phyloP scores from a whole-genome alignment of 2,888 invertebrate species.

The Zootermopsis nevadensis region DNA sequence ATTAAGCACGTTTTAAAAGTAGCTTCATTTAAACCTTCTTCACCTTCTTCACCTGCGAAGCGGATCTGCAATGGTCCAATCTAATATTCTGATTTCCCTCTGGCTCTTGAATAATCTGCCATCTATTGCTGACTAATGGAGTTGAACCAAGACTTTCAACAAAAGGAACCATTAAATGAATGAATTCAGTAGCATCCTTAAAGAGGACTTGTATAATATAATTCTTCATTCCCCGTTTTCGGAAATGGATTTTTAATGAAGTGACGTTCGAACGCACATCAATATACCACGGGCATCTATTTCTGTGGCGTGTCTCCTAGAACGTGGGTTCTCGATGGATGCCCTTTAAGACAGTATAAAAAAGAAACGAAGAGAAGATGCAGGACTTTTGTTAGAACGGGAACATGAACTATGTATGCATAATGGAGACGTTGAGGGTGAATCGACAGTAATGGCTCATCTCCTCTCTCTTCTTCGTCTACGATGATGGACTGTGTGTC shows the following conservation, averaged over 20 bases:
- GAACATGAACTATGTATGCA: slow-evolving; percentile 40
- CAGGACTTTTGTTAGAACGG: slow-evolving; percentile 24
- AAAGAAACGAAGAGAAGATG: background rate
- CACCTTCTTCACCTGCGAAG: too few species aligned
- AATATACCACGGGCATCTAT: slow-evolving; percentile 8
- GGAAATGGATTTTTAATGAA: slow-evolving; percentile 54
- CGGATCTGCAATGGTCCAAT: too few species aligned
- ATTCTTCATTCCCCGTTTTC: slow-evolving; percentile 32
- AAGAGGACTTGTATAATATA: slow-evolving; percentile 16
- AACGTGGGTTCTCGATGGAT: background rate
- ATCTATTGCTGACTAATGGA: slow-evolving; percentile 20
- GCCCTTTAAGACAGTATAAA: background rate
- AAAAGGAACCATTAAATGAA: slow-evolving; percentile 8
- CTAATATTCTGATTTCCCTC: background rate
- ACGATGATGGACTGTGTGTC: slow-evolving; percentile 45
- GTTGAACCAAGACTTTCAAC: background rate
- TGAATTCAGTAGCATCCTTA: background rate
- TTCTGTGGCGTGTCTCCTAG: slow-evolving; percentile 24
- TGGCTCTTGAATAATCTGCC: background rate
- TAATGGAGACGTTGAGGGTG: slow-evolving; percentile 36
- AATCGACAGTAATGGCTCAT: slow-evolving; percentile 41
- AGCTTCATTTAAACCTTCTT: too few species aligned
- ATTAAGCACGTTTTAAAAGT: too few species aligned
- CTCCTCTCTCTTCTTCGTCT: slow-evolving; percentile 26
- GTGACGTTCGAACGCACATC: slow-evolving; percentile 43